Percentiles rank a stretch among this genome's conserved stretches.
Conservation (phyloP, 2,797 vertebrate species). For the Danio aesculapii region DNA sequence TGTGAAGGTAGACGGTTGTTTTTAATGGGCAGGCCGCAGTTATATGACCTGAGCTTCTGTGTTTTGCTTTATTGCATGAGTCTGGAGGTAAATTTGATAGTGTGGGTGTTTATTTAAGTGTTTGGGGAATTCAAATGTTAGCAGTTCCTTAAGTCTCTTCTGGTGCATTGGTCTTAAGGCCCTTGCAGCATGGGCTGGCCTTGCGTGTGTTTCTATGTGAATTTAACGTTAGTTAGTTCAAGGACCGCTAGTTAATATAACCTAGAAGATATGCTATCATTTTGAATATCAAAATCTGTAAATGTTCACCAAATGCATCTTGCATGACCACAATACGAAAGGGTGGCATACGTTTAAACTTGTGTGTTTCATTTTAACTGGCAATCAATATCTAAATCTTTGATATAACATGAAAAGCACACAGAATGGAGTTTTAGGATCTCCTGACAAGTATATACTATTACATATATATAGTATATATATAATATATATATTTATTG, state of each 20-base stretch:
- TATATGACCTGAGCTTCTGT: neutral
- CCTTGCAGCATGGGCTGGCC: slow-evolving; percentile 19
- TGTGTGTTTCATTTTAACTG: neutral
- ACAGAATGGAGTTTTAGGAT: neutral
- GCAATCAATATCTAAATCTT: neutral
- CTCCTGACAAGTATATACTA: neutral
- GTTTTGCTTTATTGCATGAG: neutral
- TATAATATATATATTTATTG: neutral
- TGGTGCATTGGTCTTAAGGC: slow-evolving; percentile 15
- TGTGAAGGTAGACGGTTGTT: slow-evolving; percentile 2
- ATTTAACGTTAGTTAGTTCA: neutral
- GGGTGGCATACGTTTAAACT: no score
- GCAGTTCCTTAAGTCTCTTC: neutral
- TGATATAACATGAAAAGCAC: neutral
- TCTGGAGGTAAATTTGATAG: neutral
- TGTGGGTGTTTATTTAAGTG: neutral
- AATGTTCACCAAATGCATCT: neutral
- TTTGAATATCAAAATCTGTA: neutral
- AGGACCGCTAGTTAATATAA: neutral
- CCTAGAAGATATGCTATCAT: no score
- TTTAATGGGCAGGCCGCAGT: slow-evolving; percentile 12
- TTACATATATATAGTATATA: neutral
- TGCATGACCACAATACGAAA: neutral
- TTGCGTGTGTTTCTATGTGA: neutral
- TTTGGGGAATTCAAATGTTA: slow-evolving; percentile 7